Evolutionary conservation across 2,888 invertebrate species (phyloP), one percentile per base, ranked within the genome.

Genomic region (Polymixis lichenea): DNA sequence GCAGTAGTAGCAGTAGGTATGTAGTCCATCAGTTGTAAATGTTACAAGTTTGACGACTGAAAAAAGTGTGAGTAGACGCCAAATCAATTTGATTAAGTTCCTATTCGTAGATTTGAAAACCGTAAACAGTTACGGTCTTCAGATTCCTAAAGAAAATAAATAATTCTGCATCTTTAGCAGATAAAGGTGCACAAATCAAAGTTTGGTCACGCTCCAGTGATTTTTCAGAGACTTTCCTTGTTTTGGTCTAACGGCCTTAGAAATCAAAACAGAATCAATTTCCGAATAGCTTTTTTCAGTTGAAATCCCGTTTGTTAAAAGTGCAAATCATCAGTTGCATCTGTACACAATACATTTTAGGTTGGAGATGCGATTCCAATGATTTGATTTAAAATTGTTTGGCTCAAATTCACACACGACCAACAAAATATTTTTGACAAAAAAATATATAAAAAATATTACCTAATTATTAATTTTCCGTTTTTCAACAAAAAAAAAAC

Each of bases 251-350:
- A 69, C 55, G 72, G 75, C 72, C 69, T 67, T 66, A 38, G 75
- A 66, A 58, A 53, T 78, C 75, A 76, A 75, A 72, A 72, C 73
- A 78, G 62, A 87, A 82, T 87, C 79, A 68, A 87, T 83, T 86
- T 75, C 25, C 68, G 61, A 80, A 72, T 72, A 60, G 66, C 19
- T 66, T 71, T 80, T 74, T 85, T 84, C 72, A 66, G 46, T 53
- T 11, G 38, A 72, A 86, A 80, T 82, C 77, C 86, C 78, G 82
- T 87, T 87, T 84, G 68, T 62, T 25, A 73, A 77, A 84, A 75
- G 81, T 77, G 84, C 80, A 82, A 86, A 87, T 86, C 86, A 87
- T 49, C 53, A 72, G 71, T 58, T 68, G 75, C 72, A 82, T 80
- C 75, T 69, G 65, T 53, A 60, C 38, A 75, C 61, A 79, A 70